A percentile compares a stretch with the other conserved stretches of the same genome.
Conservation (phyloP, 2,888 invertebrate species). For the Trichacis sp. region DNA sequence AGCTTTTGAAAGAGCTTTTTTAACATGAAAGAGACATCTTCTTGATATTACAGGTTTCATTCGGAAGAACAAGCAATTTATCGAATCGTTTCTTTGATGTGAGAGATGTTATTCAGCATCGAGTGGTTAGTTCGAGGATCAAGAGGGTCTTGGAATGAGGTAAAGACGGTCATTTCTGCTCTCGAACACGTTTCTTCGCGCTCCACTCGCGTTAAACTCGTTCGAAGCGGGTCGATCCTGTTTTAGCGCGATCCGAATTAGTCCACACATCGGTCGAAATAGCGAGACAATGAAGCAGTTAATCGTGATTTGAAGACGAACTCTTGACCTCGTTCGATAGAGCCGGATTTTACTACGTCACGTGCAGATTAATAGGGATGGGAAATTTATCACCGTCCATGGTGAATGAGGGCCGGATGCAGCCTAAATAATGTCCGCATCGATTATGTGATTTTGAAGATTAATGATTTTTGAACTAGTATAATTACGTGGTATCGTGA, state of each 20-base stretch:
- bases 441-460: too few species aligned
- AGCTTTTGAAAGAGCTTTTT: background rate
- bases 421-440: too few species aligned
- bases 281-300: slow-evolving; percentile 13
- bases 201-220: slow-evolving; percentile 35
- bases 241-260: slow-evolving; percentile 34
- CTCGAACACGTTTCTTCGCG: slow-evolving; percentile 40
- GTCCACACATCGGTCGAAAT: slow-evolving; percentile 25
- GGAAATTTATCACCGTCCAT: too few species aligned
- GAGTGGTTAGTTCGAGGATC: slow-evolving; percentile 14
- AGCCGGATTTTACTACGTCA: too few species aligned
- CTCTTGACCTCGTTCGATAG: background rate
- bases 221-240: slow-evolving; percentile 34
- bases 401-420: too few species aligned
- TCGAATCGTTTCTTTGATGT: slow-evolving; percentile 17
- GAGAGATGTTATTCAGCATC: slow-evolving; percentile 22
- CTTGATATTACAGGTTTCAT: background rate
- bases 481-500: too few species aligned
- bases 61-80: slow-evolving; percentile 6
- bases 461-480: too few species aligned
- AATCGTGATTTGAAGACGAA: slow-evolving; percentile 7
- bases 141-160: slow-evolving; percentile 27
- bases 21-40: background rate
- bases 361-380: too few species aligned
- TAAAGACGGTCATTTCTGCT: slow-evolving; percentile 37